Evolutionary conservation across 2,888 invertebrate genomes (phyloP).

Genomic region (Acronicta aceris): DNA sequence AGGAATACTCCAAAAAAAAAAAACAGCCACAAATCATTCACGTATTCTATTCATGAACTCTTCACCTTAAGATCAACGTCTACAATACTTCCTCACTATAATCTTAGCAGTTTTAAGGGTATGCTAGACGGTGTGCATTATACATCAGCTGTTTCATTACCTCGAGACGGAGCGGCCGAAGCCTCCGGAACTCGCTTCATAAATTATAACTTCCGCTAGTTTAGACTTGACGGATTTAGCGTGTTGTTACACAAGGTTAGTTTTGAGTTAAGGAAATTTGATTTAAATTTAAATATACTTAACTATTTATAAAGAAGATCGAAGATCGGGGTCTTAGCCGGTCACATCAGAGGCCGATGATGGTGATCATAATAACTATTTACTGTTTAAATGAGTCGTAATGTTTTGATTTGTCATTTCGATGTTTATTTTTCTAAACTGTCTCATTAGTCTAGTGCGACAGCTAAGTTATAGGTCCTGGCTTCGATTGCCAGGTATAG

Average conservation of each 20-base stretch:
- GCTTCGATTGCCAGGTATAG: too few relatives aligned
- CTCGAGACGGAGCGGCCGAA: constrained; percentile 64
- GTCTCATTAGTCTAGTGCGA: too few relatives aligned
- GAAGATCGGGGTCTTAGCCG: too few relatives aligned
- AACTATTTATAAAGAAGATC: too few relatives aligned
- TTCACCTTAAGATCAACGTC: constrained; percentile 36
- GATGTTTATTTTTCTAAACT: too few relatives aligned
- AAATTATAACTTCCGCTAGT: constrained; percentile 88
- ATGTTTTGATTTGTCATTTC: too few relatives aligned
- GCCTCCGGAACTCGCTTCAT: constrained; percentile 83
- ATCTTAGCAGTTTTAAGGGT: constrained; percentile 59
- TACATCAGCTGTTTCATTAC: constrained; percentile 81
- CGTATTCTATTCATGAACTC: constrained; percentile 5
- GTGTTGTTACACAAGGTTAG: constrained; percentile 64
- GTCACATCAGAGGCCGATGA: too few relatives aligned
- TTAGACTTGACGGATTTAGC: constrained; percentile 73
- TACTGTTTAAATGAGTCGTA: too few relatives aligned
- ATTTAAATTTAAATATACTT: neutral
- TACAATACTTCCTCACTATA: constrained; percentile 45
- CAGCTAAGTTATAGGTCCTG: too few relatives aligned
- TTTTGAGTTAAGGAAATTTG: constrained; percentile 26
- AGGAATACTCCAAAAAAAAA: too few relatives aligned
- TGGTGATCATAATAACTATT: too few relatives aligned
- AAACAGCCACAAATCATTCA: too few relatives aligned
- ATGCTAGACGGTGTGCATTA: constrained; percentile 81